phyloP scores from a whole-genome alignment of 2,888 invertebrate species.

The Thereva unica region DNA sequence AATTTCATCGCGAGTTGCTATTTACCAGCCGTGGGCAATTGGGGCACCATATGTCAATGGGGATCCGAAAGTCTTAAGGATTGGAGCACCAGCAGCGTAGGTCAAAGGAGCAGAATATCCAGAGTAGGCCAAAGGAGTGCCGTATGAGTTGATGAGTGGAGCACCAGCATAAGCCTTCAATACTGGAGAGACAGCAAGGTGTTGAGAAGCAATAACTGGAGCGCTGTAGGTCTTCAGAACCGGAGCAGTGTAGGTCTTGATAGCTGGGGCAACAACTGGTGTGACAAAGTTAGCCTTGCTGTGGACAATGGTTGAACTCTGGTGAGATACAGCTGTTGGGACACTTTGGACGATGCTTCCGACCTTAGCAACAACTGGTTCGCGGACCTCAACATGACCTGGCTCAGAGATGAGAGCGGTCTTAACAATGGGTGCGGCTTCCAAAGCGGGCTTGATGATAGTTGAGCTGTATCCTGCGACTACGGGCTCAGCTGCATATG shows the following conservation, averaged over 20 bases:
- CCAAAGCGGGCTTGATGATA: no score
- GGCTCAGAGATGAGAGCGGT: constrained; percentile 37
- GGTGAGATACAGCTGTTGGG: constrained; percentile 57
- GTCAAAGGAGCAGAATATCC: no score
- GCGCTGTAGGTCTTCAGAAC: constrained; percentile 30
- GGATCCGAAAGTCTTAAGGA: no score
- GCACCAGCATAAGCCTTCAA: constrained; percentile 1
- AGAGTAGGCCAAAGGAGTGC: constrained; percentile 8
- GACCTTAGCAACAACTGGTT: constrained; percentile 43
- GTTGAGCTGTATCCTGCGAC: background rate
- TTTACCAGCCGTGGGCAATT: constrained; percentile 24
- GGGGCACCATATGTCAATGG: background rate
- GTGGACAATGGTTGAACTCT: constrained; percentile 59
- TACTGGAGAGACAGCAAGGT: constrained; percentile 12
- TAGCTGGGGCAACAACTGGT: constrained; percentile 42
- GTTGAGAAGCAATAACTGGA: constrained; percentile 16
- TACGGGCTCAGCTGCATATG: background rate
- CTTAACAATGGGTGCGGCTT: constrained; percentile 7
- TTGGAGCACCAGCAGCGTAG: no score
- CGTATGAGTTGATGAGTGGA: background rate
- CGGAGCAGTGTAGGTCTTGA: constrained; percentile 38
- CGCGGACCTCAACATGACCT: constrained; percentile 40
- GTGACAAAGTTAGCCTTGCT: constrained; percentile 51
- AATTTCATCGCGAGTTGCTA: background rate
- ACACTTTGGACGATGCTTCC: constrained; percentile 42